A percentile compares a stretch with the other conserved stretches of the same genome.
Conservation (phyloP, 2,888 invertebrate genomes). For the Cordylochernes scorpioides region DNA sequence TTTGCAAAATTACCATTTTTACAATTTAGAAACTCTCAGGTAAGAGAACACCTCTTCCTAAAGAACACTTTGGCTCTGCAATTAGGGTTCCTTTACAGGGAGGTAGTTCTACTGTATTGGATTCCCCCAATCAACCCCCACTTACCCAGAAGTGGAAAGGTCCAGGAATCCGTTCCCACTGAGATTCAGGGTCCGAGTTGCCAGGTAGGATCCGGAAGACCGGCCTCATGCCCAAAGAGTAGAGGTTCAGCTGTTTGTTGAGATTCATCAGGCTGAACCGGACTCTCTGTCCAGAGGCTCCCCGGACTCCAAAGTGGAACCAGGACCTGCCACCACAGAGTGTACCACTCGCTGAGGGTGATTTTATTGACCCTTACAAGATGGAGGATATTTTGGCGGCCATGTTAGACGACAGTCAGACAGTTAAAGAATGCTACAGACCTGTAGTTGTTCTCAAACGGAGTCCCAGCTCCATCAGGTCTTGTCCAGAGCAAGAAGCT, state of each 20-base stretch:
- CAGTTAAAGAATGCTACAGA: too few species aligned
- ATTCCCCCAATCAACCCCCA: constrained; percentile 6
- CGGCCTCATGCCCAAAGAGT: constrained; percentile 62
- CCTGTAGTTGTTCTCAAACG: constrained; percentile 56
- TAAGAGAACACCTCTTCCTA: too few species aligned
- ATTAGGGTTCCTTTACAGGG: too few species aligned
- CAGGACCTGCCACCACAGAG: constrained; percentile 41
- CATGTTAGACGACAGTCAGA: too few species aligned
- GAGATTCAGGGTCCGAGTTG: constrained; percentile 37
- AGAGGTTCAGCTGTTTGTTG: constrained; percentile 68
- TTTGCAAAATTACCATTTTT: too few species aligned
- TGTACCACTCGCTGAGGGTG: too few species aligned
- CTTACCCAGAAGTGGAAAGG: constrained; percentile 46
- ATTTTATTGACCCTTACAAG: too few species aligned
- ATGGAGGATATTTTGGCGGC: too few species aligned
- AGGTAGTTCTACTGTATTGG: too few species aligned
- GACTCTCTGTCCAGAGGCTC: constrained; percentile 26
- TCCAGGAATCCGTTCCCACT: constrained; percentile 55
- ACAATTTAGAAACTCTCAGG: too few species aligned
- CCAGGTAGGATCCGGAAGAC: constrained; percentile 47
- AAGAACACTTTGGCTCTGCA: too few species aligned
- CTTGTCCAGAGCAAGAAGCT: constrained; percentile 79
- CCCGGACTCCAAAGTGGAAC: constrained; percentile 63
- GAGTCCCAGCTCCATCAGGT: constrained; percentile 61
- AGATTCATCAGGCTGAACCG: constrained; percentile 60